Base-by-base conservation (phyloP, 1,140 invertebrate species). In the Drosophila lacertosa region DNA sequence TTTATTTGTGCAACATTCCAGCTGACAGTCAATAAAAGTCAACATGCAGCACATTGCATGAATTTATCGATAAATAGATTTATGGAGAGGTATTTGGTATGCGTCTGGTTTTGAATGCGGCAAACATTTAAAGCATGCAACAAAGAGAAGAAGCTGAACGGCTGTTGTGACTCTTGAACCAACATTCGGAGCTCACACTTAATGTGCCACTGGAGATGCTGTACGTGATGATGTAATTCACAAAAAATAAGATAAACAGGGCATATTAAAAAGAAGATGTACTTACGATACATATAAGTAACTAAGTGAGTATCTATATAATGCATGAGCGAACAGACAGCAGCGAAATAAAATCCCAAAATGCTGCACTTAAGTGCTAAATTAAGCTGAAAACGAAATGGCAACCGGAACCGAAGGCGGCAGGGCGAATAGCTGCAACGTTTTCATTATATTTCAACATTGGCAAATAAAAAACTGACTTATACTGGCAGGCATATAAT, bases 391-490 rank as follows among this genome's bases (percentile, higher is more conserved):
- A 63, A 39, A 47, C 39, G 18, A 83, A 59, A 78, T 70, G 57
- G 26, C 35, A 65, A 29, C 50, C 29, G 76, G 74, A 79, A 73
- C 39, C 73, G 13, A 37, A 78, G 54, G 42, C 59, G 47, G 13
- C 47, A 24, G 45, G 33, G 39, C 18, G 39, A 32, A 29, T 22
- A 24, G 22, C 44, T 53, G 65, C 69, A 83, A 48, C 39, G 60
- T 22, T 62, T 68, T 65, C 75, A 72, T 86, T 80, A 84, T 80
- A 65, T 84, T 72, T 42, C 13, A 37, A 44, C 53, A 47, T 67
- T 60, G 39, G 45, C 39, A 73, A 68, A 75, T 67, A 75, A 79
- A 71, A 77, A 57, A 62, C 9, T 58, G 42, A 48, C 53, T 65
- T 26, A 59, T 42, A 81, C 64, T 55, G 33, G 32, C 16, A 44